Conservation (phyloP, 2,113 vertebrate species). For the Tachysurus fulvidraco region DNA sequence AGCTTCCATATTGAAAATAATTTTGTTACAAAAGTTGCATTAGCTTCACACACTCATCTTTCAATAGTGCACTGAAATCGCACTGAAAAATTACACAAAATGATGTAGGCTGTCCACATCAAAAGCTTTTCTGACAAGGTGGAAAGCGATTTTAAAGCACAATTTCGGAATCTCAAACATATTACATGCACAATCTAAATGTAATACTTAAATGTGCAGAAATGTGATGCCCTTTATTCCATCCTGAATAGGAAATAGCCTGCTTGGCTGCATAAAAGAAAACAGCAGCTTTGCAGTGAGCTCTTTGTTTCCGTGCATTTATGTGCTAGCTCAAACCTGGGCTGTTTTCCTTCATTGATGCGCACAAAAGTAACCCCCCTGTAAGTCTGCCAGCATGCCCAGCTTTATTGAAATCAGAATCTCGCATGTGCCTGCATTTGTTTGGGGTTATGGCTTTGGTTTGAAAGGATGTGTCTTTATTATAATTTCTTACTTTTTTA, state of each 20-base stretch:
- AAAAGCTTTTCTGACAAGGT: not conserved
- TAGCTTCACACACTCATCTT: not conserved
- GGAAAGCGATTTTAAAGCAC: not conserved
- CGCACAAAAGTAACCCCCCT: conserved; percentile 52
- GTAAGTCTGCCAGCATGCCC: conserved; percentile 58
- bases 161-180: conserved; percentile 4
- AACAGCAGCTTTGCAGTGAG: conserved; percentile 40
- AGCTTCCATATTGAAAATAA: conserved; percentile 4
- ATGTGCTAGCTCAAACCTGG: conserved; percentile 70
- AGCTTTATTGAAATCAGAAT: conserved; percentile 66
- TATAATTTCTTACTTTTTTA: conserved; percentile 12
- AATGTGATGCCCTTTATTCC: conserved; percentile 13
- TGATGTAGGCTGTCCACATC: not conserved
- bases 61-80: not conserved
- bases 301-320: conserved; percentile 63
- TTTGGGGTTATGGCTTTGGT: conserved; percentile 36
- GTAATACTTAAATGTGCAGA: conserved; percentile 5
- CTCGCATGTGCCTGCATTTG: conserved; percentile 63
- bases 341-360: conserved; percentile 58
- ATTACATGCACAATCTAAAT: not conserved
- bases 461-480: conserved; percentile 13
- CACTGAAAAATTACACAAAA: conserved; percentile 1
- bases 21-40: not conserved
- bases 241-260: conserved; percentile 20
- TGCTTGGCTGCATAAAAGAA: conserved; percentile 30